A percentile compares a stretch with the other conserved stretches of the same genome.
These are phyloP conservation scores for Xestobium rufovillosum DNA, from an alignment of 2,888 invertebrate genomes.

Conservation along the genomic window DNA sequence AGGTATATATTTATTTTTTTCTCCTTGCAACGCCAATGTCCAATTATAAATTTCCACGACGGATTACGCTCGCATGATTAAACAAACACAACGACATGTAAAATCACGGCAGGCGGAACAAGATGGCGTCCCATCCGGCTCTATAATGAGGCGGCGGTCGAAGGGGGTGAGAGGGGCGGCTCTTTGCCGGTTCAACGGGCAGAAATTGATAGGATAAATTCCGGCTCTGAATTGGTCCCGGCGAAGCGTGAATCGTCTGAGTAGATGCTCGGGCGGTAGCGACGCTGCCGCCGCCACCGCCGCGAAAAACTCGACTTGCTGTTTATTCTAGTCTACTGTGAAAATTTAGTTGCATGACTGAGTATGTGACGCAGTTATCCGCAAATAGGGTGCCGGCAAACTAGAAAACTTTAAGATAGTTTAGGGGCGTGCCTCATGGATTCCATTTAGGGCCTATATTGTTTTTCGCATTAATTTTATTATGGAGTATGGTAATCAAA, in stretches of 20 bases:
- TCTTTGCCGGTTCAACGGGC: conserved; percentile 55
- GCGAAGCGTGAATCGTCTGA: conserved; percentile 47
- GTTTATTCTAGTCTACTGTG: no score
- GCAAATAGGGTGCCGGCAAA: no score
- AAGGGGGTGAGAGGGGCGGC: conserved; percentile 32
- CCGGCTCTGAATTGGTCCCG: conserved; percentile 54
- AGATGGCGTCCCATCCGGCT: conserved; percentile 39
- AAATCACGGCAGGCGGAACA: conserved; percentile 40
- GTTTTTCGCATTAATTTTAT: no score
- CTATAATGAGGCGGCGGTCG: conserved; percentile 28
- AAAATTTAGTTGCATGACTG: no score
- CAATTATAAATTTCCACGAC: conserved; percentile 38
- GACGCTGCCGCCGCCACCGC: conserved; percentile 21
- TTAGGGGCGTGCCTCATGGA: no score
- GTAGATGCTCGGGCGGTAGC: no score
- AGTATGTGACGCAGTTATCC: no score
- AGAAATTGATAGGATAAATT: conserved; percentile 59
- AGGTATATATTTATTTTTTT: no score
- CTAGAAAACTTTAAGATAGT: no score
- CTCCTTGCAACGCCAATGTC: conserved; percentile 30
- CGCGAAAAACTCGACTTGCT: conserved; percentile 20
- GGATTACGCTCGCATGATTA: conserved; percentile 38
- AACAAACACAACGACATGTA: conserved; percentile 41
- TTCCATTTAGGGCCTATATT: no score
- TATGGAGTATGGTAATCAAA: no score